Evolutionary conservation across 1,140 invertebrate species (phyloP).

Genomic region (Luehdorfia chinensis): DNA sequence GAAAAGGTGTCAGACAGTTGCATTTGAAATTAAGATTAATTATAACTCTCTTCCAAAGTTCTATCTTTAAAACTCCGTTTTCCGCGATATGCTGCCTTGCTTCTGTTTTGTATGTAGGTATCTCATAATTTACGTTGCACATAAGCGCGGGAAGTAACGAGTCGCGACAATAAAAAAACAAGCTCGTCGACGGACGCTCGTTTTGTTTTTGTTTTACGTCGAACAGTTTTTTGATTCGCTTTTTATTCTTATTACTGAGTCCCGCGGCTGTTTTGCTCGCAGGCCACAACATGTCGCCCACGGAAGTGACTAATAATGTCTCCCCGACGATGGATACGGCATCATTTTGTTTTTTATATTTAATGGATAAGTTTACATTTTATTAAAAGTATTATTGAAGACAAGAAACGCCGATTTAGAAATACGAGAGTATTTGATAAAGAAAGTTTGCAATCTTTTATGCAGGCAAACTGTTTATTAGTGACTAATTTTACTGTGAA

Average conservation of each 20-base stretch:
- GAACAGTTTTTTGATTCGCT: slow-evolving; percentile 16
- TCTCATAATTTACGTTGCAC: slow-evolving; percentile 46
- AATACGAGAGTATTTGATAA: too few species aligned
- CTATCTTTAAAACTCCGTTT: slow-evolving; percentile 7
- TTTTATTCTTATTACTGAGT: slow-evolving; percentile 28
- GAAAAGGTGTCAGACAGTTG: too few species aligned
- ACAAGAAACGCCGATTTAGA: too few species aligned
- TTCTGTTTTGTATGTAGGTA: slow-evolving; percentile 15
- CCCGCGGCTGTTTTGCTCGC: slow-evolving; percentile 42
- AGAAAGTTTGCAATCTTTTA: too few species aligned
- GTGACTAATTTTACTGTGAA: too few species aligned
- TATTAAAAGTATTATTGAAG: not conserved
- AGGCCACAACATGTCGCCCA: slow-evolving; percentile 43
- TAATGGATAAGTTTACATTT: not conserved
- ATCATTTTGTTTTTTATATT: slow-evolving; percentile 28
- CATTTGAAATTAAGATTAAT: too few species aligned
- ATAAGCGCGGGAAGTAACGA: slow-evolving; percentile 49
- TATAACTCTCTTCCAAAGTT: not conserved
- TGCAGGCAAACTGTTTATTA: too few species aligned
- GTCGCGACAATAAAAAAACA: slow-evolving; percentile 43
- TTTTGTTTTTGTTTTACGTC: slow-evolving; percentile 34
- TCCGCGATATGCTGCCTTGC: slow-evolving; percentile 6
- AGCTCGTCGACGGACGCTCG: slow-evolving; percentile 30
- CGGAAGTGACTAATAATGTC: slow-evolving; percentile 27
- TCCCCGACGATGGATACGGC: slow-evolving; percentile 42